Evolutionary conservation across 2,888 invertebrate genomes (phyloP).

Genomic region (Strigamia transsilvanica): DNA sequence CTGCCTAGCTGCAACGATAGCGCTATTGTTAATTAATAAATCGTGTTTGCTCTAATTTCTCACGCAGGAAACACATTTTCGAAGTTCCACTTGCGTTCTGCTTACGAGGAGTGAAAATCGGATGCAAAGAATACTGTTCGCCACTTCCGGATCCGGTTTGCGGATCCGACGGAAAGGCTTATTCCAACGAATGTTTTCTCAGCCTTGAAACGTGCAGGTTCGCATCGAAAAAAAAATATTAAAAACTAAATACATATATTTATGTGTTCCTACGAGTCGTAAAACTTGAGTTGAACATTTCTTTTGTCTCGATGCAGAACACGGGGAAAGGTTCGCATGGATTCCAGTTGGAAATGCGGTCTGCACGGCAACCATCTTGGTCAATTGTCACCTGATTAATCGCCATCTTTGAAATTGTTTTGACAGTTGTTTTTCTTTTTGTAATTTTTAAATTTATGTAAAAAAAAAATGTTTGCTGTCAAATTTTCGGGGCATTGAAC

Average conservation of each 20-base stretch:
- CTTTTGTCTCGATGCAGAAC: neutral
- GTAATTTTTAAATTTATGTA: too few relatives aligned
- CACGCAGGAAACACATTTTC: slow-evolving; percentile 83
- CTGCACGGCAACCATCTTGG: neutral
- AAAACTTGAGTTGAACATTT: neutral
- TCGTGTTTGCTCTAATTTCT: too few relatives aligned
- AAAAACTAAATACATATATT: neutral
- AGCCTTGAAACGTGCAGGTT: slow-evolving; percentile 88
- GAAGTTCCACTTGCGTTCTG: slow-evolving; percentile 87
- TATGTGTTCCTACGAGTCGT: neutral
- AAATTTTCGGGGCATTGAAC: too few relatives aligned
- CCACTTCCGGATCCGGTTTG: slow-evolving; percentile 89
- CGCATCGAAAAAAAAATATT: too few relatives aligned
- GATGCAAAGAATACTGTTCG: slow-evolving; percentile 86
- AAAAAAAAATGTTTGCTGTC: too few relatives aligned
- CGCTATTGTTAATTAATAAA: too few relatives aligned
- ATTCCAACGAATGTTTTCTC: slow-evolving; percentile 91
- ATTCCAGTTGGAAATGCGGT: slow-evolving; percentile 4
- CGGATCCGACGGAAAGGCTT: slow-evolving; percentile 90
- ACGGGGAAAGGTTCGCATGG: slow-evolving; percentile 11
- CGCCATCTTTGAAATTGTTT: too few relatives aligned
- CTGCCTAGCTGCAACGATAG: too few relatives aligned
- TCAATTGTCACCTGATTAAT: neutral
- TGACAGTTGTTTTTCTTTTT: too few relatives aligned
- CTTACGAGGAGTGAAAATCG: slow-evolving; percentile 74